Evolutionary conservation across 2,797 vertebrate genomes (phyloP).

Genomic region (Spheniscus humboldti): DNA sequence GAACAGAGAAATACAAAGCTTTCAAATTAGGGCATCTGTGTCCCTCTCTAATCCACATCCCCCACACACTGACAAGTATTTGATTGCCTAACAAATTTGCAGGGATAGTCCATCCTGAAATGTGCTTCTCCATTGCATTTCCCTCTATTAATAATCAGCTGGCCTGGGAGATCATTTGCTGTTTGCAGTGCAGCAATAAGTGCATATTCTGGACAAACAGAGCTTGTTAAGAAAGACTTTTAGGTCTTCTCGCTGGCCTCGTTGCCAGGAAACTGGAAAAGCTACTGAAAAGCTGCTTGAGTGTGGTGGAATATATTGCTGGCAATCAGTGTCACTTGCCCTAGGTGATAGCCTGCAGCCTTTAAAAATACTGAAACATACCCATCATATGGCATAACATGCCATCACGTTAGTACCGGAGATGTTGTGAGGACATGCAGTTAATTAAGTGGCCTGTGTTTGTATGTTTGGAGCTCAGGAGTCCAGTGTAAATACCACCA

Average conservation of each 20-base stretch:
- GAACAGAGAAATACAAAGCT: not conserved
- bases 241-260: constrained; percentile 44
- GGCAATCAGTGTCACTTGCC: constrained; percentile 68
- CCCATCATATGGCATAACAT: not conserved
- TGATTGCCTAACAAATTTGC: constrained; percentile 40
- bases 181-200: constrained; percentile 46
- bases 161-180: constrained; percentile 5
- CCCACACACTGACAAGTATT: constrained; percentile 8
- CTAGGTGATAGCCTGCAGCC: constrained; percentile 39
- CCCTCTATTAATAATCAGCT: constrained; percentile 36
- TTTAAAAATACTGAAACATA: constrained; percentile 26
- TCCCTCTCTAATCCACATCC: not conserved
- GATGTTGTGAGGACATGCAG: not conserved
- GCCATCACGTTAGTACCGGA: not conserved
- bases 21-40: not conserved
- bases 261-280: constrained; percentile 70
- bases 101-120: constrained; percentile 18
- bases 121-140: not conserved
- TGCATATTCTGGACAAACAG: constrained; percentile 62
- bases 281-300: constrained; percentile 54
- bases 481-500: not conserved
- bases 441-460: not conserved
- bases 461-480: not conserved
- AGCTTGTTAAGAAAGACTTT: constrained; percentile 65
- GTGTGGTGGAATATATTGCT: constrained; percentile 48